A percentile compares a stretch with the other conserved stretches of the same genome.
Evolutionary conservation across 2,888 invertebrate species (phyloP).

Genomic region (Fabriciana adippe): DNA sequence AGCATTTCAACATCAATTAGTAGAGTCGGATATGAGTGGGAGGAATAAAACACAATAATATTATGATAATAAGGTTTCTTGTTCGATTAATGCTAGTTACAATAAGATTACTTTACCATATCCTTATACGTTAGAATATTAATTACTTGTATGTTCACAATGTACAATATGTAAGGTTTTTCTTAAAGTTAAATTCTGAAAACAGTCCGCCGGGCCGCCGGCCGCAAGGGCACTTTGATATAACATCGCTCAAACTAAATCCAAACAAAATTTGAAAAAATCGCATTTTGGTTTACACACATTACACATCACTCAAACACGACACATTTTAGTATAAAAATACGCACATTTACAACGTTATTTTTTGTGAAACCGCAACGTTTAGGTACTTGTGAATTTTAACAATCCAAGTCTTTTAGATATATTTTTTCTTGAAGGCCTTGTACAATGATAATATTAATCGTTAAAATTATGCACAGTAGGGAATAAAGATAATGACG

Average conservation of each 20-base stretch:
- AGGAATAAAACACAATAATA: constrained; percentile 69
- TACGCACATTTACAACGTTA: constrained; percentile 43
- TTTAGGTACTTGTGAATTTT: constrained; percentile 38
- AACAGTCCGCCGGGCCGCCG: constrained; percentile 76
- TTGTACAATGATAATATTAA: constrained; percentile 23
- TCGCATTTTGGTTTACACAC: constrained; percentile 47
- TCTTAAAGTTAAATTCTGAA: constrained; percentile 74
- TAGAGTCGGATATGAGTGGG: background rate
- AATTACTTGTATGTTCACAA: constrained; percentile 80
- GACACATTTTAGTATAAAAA: constrained; percentile 48
- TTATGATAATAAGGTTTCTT: constrained; percentile 83
- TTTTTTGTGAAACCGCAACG: constrained; percentile 40
- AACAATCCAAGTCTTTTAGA: constrained; percentile 28
- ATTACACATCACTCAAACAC: constrained; percentile 50
- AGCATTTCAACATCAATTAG: background rate
- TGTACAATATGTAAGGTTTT: constrained; percentile 78
- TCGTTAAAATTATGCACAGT: constrained; percentile 9
- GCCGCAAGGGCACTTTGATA: constrained; percentile 78
- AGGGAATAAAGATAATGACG: constrained; percentile 20
- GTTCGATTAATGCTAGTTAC: constrained; percentile 81
- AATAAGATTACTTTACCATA: constrained; percentile 79
- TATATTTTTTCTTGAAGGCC: constrained; percentile 16
- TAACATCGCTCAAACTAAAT: constrained; percentile 63
- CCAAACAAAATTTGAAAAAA: constrained; percentile 33
- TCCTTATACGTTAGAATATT: constrained; percentile 69